Percentiles rank a stretch among this genome's conserved stretches.
These are phyloP conservation scores for Sialia sialis DNA, from an alignment of 2,113 vertebrate species.

Conservation along the genomic window DNA sequence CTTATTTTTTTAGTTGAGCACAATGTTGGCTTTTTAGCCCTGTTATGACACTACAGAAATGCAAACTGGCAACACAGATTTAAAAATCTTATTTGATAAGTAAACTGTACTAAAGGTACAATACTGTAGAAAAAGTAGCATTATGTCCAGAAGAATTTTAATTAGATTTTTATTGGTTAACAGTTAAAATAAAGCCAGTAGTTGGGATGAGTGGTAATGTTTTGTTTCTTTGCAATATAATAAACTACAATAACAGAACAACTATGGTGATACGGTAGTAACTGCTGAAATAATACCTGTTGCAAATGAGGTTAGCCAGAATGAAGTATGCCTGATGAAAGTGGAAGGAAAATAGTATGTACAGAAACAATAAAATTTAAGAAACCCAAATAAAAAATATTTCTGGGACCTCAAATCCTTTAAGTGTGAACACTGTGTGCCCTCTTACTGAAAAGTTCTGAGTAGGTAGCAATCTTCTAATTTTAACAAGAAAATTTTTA, in stretches of 20 bases:
- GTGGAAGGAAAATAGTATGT: neutral
- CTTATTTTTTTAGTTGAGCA: neutral
- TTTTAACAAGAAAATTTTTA: neutral
- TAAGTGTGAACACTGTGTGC: neutral
- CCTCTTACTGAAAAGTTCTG: neutral
- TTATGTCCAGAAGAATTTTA: neutral
- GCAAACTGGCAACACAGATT: neutral
- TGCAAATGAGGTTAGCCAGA: neutral
- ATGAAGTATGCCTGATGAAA: neutral
- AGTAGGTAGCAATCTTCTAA: neutral
- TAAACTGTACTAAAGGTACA: neutral
- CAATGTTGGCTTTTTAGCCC: neutral
- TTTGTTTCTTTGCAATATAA: neutral
- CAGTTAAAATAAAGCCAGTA: neutral
- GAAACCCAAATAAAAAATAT: neutral
- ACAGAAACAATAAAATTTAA: neutral
- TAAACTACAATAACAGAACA: neutral
- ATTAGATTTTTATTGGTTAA: neutral
- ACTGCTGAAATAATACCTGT: neutral
- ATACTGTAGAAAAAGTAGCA: neutral
- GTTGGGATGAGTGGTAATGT: neutral
- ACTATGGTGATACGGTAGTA: neutral
- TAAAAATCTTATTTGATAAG: neutral
- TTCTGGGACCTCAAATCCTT: neutral
- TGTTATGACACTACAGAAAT: neutral